Conservation (phyloP, 2,113 vertebrate genomes). For the Columba livia region DNA sequence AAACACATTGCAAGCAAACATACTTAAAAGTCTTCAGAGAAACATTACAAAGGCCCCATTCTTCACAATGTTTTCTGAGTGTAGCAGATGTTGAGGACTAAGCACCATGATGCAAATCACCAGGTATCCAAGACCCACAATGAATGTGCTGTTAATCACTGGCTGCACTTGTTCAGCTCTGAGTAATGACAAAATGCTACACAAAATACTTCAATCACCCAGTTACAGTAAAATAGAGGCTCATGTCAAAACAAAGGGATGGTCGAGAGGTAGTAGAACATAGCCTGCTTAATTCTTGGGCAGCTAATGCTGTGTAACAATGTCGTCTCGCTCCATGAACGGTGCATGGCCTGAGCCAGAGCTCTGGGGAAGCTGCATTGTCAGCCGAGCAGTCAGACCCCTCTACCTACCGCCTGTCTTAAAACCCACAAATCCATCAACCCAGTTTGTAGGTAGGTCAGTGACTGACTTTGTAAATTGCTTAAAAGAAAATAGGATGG, state of each 20-base stretch:
- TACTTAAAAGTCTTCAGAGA: neutral
- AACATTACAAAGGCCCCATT: neutral
- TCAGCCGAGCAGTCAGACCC: neutral
- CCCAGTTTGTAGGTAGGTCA: neutral
- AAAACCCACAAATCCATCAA: neutral
- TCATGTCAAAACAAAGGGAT: neutral
- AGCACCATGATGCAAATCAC: neutral
- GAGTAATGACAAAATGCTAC: neutral
- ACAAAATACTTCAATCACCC: neutral
- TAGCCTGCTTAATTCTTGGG: neutral
- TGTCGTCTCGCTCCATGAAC: neutral
- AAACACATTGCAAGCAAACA: neutral
- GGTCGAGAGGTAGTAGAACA: neutral
- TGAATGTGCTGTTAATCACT: neutral
- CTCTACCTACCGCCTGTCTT: accelerated
- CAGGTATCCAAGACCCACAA: neutral
- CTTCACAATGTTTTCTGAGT: neutral
- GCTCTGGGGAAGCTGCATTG: neutral
- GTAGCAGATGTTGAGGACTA: neutral
- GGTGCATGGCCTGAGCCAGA: accelerated
- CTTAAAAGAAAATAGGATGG: neutral
- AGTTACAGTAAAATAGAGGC: neutral
- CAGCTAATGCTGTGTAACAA: neutral
- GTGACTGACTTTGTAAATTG: neutral
- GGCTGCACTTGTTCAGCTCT: neutral